A percentile compares a stretch with the other conserved stretches of the same genome.
These are phyloP conservation scores for Dufourea novaeangliae DNA, from an alignment of 1,140 invertebrate genomes.

Conservation along the genomic window DNA sequence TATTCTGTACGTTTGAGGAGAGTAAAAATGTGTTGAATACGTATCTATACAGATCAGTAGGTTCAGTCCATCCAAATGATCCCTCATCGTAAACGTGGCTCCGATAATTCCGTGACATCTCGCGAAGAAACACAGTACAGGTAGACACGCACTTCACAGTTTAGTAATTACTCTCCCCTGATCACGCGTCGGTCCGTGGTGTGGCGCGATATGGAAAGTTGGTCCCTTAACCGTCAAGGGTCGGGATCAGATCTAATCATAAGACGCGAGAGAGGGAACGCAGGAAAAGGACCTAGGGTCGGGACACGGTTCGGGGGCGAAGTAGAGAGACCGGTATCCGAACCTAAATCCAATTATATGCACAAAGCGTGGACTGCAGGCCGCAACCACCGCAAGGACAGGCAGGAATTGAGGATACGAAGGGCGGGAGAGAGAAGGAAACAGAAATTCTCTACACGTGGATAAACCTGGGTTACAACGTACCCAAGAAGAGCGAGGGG, in stretches of 20 bases:
- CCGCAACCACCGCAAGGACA: constrained; percentile 66
- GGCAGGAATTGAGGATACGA: constrained; percentile 59
- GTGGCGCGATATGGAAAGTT: constrained; percentile 18
- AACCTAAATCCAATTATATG: constrained; percentile 74
- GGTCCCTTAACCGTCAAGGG: neutral
- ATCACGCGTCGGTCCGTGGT: neutral
- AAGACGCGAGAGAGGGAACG: constrained; percentile 42
- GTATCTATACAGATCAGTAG: too few species aligned
- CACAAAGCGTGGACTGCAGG: constrained; percentile 68
- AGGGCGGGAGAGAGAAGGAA: constrained; percentile 38
- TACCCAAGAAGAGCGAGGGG: constrained; percentile 46
- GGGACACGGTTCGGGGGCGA: constrained; percentile 25
- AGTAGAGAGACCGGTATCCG: constrained; percentile 58
- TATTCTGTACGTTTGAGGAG: neutral
- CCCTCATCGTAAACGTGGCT: too few species aligned
- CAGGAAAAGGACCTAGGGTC: constrained; percentile 31
- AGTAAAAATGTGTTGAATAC: neutral
- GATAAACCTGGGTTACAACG: constrained; percentile 55
- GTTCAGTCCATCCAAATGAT: too few species aligned
- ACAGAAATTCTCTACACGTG: constrained; percentile 54
- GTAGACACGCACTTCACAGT: constrained; percentile 6
- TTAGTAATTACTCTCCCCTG: neutral
- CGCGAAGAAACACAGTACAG: neutral
- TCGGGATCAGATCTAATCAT: constrained; percentile 22
- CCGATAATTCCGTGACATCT: neutral